A percentile compares a stretch with the other conserved stretches of the same genome.
These are phyloP conservation scores for Acromyrmex echinatior DNA, from an alignment of 1,140 invertebrate species.

Conservation along the genomic window DNA sequence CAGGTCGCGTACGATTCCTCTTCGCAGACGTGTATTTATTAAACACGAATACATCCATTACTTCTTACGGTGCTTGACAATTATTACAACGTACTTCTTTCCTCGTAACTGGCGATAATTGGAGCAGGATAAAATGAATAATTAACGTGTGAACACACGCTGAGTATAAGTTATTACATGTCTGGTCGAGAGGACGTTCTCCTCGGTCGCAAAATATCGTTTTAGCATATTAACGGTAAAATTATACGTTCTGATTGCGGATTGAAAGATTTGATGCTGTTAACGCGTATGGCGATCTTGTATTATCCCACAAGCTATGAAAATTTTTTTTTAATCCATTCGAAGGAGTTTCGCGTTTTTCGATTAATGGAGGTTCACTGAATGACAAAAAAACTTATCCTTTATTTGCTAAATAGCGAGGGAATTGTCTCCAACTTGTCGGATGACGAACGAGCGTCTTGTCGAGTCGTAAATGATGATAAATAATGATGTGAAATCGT, in stretches of 20 bases:
- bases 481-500: neutral
- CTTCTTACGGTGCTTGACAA: constrained; percentile 6
- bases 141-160: neutral
- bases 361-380: neutral
- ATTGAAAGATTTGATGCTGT: neutral
- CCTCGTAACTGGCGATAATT: constrained; percentile 20
- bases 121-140: constrained; percentile 7
- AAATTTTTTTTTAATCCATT: neutral
- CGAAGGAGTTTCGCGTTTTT: neutral
- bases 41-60: neutral
- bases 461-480: neutral
- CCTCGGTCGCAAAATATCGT: neutral
- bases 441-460: constrained; percentile 13
- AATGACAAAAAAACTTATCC: neutral
- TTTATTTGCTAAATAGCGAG: neutral
- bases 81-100: constrained; percentile 36
- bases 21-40: constrained; percentile 13
- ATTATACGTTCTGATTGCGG: constrained; percentile 10
- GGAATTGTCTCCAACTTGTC: neutral
- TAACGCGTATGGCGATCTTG: neutral
- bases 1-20: constrained; percentile 4
- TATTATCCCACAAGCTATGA: neutral
- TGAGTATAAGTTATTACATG: neutral
- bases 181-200: neutral
- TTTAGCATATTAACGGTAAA: constrained; percentile 17